phyloP scores from a whole-genome alignment of 2,113 vertebrate species.

The Prinia subflava region DNA sequence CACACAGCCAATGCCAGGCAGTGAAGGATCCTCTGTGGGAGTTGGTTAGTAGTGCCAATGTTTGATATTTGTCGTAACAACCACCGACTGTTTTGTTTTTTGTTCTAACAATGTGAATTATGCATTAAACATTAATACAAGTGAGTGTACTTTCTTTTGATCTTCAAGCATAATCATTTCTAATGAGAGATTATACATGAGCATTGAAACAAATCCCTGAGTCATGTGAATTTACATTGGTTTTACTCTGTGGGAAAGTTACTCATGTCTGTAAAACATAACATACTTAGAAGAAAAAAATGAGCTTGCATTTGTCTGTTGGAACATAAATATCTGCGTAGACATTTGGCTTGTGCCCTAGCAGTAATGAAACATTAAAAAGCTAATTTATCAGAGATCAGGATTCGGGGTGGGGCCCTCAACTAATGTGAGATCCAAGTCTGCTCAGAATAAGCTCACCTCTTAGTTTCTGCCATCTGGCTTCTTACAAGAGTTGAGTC shows the following conservation, averaged over 20 bases:
- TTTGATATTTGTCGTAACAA: conserved; percentile 56
- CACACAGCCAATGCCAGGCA: background rate
- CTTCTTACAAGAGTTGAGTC: background rate
- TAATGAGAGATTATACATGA: conserved; percentile 59
- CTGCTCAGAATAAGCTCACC: background rate
- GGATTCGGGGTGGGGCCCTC: background rate
- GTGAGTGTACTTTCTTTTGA: conserved; percentile 56
- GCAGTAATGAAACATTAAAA: background rate
- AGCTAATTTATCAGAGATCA: conserved; percentile 27
- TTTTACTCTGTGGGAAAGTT: conserved; percentile 58
- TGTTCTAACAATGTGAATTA: conserved; percentile 57
- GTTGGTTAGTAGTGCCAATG: conserved; percentile 4
- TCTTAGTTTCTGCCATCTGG: background rate
- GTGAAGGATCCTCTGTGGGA: conserved; percentile 23
- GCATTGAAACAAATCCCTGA: conserved; percentile 62
- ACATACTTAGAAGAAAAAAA: conserved; percentile 15
- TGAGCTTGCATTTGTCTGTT: conserved; percentile 10
- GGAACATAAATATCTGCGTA: background rate
- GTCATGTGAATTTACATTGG: conserved; percentile 61
- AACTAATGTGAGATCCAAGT: background rate
- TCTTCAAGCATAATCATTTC: conserved; percentile 56
- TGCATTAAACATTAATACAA: conserved; percentile 62
- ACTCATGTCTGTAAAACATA: conserved; percentile 38
- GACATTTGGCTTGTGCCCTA: background rate
- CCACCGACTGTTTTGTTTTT: conserved; percentile 33